Evolutionary conservation across 2,113 vertebrate genomes (phyloP), one percentile per base, ranked within the genome.

Genomic region (Zosterops japonicus): DNA sequence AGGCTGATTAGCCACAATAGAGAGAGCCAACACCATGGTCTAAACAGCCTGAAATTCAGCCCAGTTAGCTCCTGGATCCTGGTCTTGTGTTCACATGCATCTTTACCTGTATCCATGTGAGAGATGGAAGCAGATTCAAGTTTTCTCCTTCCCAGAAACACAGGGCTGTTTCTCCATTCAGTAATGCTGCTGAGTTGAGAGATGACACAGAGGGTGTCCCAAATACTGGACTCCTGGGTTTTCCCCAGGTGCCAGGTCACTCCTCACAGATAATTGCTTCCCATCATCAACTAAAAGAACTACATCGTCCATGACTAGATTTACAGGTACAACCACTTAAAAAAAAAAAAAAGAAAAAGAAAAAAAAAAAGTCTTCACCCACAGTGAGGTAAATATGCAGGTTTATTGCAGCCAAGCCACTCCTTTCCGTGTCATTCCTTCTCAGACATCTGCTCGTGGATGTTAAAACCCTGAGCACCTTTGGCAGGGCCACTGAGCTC

Each of bases 401-500:
- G 87, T 96, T 95, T 97, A 95, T 95, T 96, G 93, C 94, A 90
- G 95, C 93, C 94, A 97, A 94, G 94, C 96, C 97, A 94, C 97
- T 92, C 97, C 97, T 96, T 93, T 90, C 77, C 6, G 1, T 59
- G 71, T 93, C 94, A 91, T 94, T 96, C 93, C 88, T 94, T 67
- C 94, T 84, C 91, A 83, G 93, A 95, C 88, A 83, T 90, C 96
- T 87, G 90, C 89, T 86, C 22, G 14, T 24, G 57, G 64, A 88
- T 87, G 87, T 93, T 95, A 96, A 96, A 96, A 87, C 83, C 86
- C 82, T 1, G 44, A 91, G 85, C 76, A 57, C 92, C 84, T 94
- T 76, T 76, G 56, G 46, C 93, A 96, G 82, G 46, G 70, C 70
- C 46, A 41, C 12, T 70, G 91, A 59, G 33, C 74, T 86, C 81